Percentiles rank a stretch among this genome's conserved stretches.
These are phyloP conservation scores for Chlorodrepanis virens DNA, from an alignment of 2,113 vertebrate species.

Conservation along the genomic window DNA sequence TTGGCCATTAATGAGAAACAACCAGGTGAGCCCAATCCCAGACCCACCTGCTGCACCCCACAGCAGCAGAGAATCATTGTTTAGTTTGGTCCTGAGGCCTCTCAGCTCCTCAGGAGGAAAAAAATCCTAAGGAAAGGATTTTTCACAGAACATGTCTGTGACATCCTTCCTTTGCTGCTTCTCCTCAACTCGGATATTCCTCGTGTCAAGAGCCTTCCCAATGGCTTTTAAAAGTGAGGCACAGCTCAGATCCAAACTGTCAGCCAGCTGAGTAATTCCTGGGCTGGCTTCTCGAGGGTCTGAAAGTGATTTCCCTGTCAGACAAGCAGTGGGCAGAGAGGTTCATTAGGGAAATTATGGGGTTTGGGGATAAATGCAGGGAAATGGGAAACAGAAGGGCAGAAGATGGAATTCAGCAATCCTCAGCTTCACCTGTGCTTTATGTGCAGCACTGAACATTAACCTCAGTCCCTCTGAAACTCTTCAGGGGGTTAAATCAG, in stretches of 20 bases:
- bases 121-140: too few relatives aligned
- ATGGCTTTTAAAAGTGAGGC: conserved; percentile 36
- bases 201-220: conserved; percentile 22
- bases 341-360: not conserved
- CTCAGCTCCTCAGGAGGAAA: too few relatives aligned
- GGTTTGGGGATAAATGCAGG: not conserved
- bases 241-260: conserved; percentile 13
- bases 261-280: not conserved
- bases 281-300: not conserved
- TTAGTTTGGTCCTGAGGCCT: too few relatives aligned
- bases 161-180: not conserved
- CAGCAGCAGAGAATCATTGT: too few relatives aligned
- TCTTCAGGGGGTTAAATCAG: too few relatives aligned
- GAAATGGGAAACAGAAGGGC: not conserved
- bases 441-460: not conserved
- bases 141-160: too few relatives aligned
- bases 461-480: not conserved
- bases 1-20: too few relatives aligned
- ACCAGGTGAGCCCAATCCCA: too few relatives aligned
- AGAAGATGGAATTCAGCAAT: not conserved
- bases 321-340: not conserved
- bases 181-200: conserved; percentile 12
- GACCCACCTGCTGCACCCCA: too few relatives aligned
- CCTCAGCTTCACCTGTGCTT: not conserved
- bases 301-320: not conserved